Conservation (phyloP, 1,140 invertebrate species). For the Diabrotica virgifera region DNA sequence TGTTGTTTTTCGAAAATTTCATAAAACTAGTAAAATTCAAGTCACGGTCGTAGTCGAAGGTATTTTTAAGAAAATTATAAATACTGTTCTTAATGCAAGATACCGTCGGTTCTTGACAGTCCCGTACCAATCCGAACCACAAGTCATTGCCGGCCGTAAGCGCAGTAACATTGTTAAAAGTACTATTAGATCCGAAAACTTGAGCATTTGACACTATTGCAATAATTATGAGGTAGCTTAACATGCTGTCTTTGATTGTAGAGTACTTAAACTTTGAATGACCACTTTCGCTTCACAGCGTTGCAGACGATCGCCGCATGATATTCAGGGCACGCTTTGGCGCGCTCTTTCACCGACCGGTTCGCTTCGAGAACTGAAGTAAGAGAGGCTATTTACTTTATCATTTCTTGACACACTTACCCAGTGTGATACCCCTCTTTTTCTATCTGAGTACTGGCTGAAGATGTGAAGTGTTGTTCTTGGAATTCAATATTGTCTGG, state of each 20-base stretch:
- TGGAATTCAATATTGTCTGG: too few species aligned
- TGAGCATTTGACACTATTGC: slow-evolving; percentile 5
- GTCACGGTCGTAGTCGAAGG: slow-evolving; percentile 61
- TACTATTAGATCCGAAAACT: slow-evolving; percentile 5
- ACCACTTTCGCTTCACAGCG: slow-evolving; percentile 17
- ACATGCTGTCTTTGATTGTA: slow-evolving; percentile 15
- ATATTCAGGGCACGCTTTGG: slow-evolving; percentile 33
- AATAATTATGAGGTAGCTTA: slow-evolving; percentile 10
- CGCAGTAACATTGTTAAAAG: slow-evolving; percentile 22
- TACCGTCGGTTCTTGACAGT: slow-evolving; percentile 64
- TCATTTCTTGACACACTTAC: slow-evolving; percentile 40
- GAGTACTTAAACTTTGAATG: neutral
- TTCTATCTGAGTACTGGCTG: neutral
- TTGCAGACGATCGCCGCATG: slow-evolving; percentile 16
- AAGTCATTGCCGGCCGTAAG: slow-evolving; percentile 56
- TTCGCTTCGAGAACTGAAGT: slow-evolving; percentile 28
- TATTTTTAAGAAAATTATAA: slow-evolving; percentile 64
- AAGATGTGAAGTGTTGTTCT: neutral
- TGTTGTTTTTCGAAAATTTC: slow-evolving; percentile 65
- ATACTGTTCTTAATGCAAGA: slow-evolving; percentile 75
- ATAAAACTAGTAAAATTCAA: slow-evolving; percentile 67
- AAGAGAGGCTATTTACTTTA: slow-evolving; percentile 29
- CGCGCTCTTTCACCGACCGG: slow-evolving; percentile 25
- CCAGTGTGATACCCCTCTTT: neutral
- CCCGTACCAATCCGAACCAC: slow-evolving; percentile 67